Conservation (phyloP, 2,888 invertebrate genomes). For the Dysmachus trigonus region DNA sequence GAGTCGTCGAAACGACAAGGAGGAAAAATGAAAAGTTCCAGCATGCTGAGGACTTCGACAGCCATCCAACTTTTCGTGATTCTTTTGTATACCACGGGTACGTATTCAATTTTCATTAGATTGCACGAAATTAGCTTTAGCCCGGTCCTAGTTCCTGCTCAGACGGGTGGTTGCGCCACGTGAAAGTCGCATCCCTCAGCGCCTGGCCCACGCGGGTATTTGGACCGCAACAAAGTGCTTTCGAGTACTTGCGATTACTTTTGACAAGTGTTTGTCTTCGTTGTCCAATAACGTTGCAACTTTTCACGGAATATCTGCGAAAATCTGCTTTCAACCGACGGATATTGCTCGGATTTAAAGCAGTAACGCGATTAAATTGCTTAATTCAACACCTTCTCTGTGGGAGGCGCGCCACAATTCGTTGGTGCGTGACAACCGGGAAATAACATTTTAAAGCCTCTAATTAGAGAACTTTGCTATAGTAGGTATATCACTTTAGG, state of each 20-base stretch:
- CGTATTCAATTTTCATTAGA: neutral
- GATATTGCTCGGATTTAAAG: neutral
- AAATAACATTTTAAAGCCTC: neutral
- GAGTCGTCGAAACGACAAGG: neutral
- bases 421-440: no score
- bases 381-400: neutral
- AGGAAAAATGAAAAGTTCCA: neutral
- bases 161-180: neutral
- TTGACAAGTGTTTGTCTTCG: neutral
- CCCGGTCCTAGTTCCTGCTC: neutral
- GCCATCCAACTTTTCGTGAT: neutral
- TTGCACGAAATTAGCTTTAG: neutral
- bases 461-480: no score
- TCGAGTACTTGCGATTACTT: neutral
- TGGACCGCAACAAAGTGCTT: neutral
- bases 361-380: neutral
- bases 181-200: neutral
- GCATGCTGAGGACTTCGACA: neutral
- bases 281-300: neutral
- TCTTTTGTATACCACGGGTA: neutral
- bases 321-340: neutral
- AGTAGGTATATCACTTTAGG: no score
- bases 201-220: neutral
- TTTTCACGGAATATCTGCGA: neutral
- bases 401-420: neutral